Percentiles rank a stretch among this genome's conserved stretches.
Evolutionary conservation across 2,113 vertebrate species (phyloP).

Genomic region (Colius striatus): DNA sequence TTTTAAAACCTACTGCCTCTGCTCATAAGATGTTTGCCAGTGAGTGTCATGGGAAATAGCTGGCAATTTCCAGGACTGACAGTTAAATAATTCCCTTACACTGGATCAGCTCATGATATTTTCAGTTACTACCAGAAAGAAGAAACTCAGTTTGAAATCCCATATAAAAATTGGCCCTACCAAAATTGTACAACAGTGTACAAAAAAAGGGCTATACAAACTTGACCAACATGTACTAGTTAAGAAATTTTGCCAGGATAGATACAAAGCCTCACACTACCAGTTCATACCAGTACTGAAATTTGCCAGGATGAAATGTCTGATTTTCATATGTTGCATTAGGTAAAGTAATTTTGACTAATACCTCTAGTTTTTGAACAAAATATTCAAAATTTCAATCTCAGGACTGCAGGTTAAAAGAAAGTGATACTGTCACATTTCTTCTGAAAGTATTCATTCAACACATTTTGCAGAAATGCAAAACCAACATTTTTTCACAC

Average conservation of each 20-base stretch:
- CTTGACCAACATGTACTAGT: not conserved
- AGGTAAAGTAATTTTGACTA: not conserved
- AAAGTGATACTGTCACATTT: not conserved
- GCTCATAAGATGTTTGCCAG: not conserved
- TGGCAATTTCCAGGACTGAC: not conserved
- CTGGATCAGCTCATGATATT: not conserved
- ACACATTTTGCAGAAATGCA: not conserved
- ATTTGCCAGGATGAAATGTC: not conserved
- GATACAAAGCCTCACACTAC: not conserved
- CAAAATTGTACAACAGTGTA: rapidly evolving
- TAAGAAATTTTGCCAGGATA: not conserved
- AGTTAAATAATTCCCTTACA: not conserved
- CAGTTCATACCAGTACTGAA: not conserved
- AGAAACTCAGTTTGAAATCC: not conserved
- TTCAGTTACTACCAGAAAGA: not conserved
- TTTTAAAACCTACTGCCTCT: not conserved
- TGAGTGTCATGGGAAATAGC: not conserved
- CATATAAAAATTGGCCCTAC: not conserved
- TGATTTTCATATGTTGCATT: not conserved
- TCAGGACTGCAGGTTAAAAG: not conserved
- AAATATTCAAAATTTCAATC: not conserved
- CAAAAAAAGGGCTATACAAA: not conserved
- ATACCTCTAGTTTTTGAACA: not conserved
- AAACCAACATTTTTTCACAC: not conserved
- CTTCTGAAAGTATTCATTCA: not conserved